Evolutionary conservation across 1,140 invertebrate genomes (phyloP).

Genomic region (Trachymyrmex cornetzi): DNA sequence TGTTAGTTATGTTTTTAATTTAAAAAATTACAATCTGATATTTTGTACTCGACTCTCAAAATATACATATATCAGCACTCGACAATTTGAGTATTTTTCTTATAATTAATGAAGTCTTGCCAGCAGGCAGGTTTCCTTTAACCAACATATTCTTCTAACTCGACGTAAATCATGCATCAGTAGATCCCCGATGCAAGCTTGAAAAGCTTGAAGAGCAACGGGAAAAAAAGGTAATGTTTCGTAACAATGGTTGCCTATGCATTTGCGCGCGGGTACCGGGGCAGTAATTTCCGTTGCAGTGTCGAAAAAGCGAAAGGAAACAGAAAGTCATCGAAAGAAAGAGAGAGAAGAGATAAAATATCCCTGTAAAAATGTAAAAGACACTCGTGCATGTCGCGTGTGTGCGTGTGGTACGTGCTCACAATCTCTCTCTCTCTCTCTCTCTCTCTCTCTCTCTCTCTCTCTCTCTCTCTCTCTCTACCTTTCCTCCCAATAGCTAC

Average conservation of each 20-base stretch:
- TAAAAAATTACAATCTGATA: neutral
- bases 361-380: conserved; percentile 19
- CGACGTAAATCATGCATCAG: neutral
- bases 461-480: neutral
- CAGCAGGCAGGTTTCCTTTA: neutral
- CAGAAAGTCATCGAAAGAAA: conserved; percentile 6
- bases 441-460: neutral
- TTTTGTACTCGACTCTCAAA: neutral
- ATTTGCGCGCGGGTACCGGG: neutral
- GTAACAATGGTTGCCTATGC: conserved; percentile 27
- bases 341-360: neutral
- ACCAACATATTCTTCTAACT: neutral
- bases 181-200: neutral
- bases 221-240: neutral
- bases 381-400: neutral
- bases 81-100: neutral
- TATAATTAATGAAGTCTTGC: neutral
- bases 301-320: conserved; percentile 15
- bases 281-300: conserved; percentile 40
- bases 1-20: neutral
- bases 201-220: neutral
- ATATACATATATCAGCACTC: neutral
- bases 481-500: no score
- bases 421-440: neutral
- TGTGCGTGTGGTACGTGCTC: neutral